Evolutionary conservation across 2,888 invertebrate genomes (phyloP), one percentile per base, ranked within the genome.

Genomic region (Drosophila longiperda): DNA sequence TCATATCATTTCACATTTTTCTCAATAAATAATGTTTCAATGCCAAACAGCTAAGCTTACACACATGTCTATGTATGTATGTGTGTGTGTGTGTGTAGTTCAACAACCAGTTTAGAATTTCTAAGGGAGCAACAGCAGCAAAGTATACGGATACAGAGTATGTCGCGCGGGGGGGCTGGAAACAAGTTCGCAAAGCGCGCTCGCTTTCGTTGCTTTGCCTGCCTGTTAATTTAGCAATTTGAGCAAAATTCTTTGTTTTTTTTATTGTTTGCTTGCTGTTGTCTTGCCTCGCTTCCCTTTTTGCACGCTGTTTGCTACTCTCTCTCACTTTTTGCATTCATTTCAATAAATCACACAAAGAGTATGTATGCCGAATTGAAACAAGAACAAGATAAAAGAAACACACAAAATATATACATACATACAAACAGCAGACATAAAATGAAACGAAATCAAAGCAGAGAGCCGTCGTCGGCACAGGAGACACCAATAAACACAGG

Each of bases 101-200:
- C 82, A 89, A 89, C 80, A 87, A 87, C 87, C 87, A 87, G 87
- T 87, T 87, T 86, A 82, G 82, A 87, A 86, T 87, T 82, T 83
- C 71, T 73, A 74, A 80, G 78, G 81, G 77, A 78, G 77, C 42
- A 76, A 62, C 49, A 58, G 62, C 42, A 38, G 36, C 38, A 68
- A 0, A 26, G 60, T 42, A 61, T 38, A 42, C 63, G 57, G 34
- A 59, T 26, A 45, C 23, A 48, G 50, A 64, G 54, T 38, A 26
- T 15, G 23, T 50, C 9, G 64, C 45, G 62, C 36, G 61, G 45
- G 60, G 60, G 53, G 45, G 64, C 52, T 65, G 53, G 42, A 89
- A 87, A 80, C 81, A 88, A 86, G 86, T 80, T 90, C 58, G 52
- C 63, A 73, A 81, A 73, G 65, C 68, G 77, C 78, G 78, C 89